Percentiles rank a stretch among this genome's conserved stretches.
Conservation (phyloP, 2,797 vertebrate genomes). For the Malacoctenus gilli region DNA sequence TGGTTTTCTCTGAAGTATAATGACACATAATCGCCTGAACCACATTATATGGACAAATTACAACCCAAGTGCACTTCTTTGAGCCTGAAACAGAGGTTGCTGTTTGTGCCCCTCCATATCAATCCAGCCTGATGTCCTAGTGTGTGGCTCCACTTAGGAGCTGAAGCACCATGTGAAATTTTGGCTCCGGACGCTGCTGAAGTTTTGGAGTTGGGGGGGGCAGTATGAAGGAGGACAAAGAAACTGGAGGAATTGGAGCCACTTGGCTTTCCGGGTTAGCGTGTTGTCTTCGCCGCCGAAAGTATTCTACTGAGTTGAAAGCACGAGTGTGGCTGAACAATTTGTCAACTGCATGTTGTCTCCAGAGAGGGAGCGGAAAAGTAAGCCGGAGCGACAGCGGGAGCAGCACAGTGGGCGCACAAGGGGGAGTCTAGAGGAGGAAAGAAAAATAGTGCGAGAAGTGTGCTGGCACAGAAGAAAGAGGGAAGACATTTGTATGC, state of each 20-base stretch:
- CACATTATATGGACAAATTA: conserved; percentile 52
- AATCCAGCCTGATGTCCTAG: conserved; percentile 38
- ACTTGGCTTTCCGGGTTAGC: conserved; percentile 26
- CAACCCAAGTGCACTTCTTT: conserved; percentile 25
- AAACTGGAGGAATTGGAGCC: conserved; percentile 38
- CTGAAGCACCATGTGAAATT: conserved; percentile 38
- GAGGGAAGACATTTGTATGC: conserved; percentile 72
- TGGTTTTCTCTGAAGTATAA: conserved; percentile 49
- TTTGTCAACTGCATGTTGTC: conserved; percentile 48
- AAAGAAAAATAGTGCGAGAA: conserved; percentile 34
- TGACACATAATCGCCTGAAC: conserved; percentile 41
- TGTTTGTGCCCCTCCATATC: conserved; percentile 28
- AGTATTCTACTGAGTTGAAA: conserved; percentile 26
- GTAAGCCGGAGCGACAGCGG: conserved; percentile 31
- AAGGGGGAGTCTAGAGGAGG: conserved; percentile 12
- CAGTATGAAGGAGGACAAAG: conserved; percentile 38
- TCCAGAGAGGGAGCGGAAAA: conserved; percentile 23
- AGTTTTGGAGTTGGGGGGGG: conserved; percentile 29
- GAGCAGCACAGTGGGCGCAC: conserved; percentile 26
- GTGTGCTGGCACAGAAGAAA: conserved; percentile 40
- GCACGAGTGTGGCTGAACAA: conserved; percentile 25
- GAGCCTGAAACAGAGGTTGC: conserved; percentile 23
- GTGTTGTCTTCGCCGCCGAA: conserved; percentile 36
- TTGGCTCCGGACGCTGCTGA: conserved; percentile 14
- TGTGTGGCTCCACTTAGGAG: conserved; percentile 47